Base-by-base conservation (phyloP, 2,888 invertebrate genomes). In the Drosophila phalerata region DNA sequence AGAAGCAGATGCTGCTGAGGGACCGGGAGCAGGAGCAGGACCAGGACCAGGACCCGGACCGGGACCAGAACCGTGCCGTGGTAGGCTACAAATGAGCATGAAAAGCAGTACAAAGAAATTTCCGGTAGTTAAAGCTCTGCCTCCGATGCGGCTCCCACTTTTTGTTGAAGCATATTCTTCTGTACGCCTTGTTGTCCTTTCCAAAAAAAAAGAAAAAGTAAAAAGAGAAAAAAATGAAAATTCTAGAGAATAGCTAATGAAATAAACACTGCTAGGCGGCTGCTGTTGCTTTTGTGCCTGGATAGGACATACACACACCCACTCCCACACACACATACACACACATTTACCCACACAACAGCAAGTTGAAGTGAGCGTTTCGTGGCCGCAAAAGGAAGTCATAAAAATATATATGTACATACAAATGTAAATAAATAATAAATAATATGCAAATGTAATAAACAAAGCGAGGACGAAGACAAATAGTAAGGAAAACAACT, bases 361-460 rank as follows among this genome's bases (percentile, higher is more conserved):
- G 70, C 57, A 58, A 58, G 55, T 63, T 71, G 62, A 67, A 75
- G 74, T 77, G 69, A 65, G 43, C 45, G 37, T 43, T 61, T 38
- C 34, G 58, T 49, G 30, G 67, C 62, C 55, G 49, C 73, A 55
- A 64, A 58, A 57, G 69, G 74, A 88, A 87, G 86, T 88, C 88
- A 73, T 88, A 88, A 75, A 83, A 88, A 69, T 79, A 79, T 66
- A 69, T 76, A 79, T 66, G 73, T 56, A 57, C 15, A 56, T 74
- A 60, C 64, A 68, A 79, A 73, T 83, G 86, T 81, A 86, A 83
- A 84, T 89, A 85, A 89, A 85, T 89, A 85, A 87, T 87, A 85
- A 88, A 88, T 81, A 85, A 82, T 85, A 85, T 85, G 85, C 82
- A 85, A 85, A 85, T 89, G 85, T 87, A 87, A 85, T 89, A 85